Evolutionary conservation across 2,797 vertebrate species (phyloP), one percentile per base, ranked within the genome.

Genomic region (Acanthis flammea): DNA sequence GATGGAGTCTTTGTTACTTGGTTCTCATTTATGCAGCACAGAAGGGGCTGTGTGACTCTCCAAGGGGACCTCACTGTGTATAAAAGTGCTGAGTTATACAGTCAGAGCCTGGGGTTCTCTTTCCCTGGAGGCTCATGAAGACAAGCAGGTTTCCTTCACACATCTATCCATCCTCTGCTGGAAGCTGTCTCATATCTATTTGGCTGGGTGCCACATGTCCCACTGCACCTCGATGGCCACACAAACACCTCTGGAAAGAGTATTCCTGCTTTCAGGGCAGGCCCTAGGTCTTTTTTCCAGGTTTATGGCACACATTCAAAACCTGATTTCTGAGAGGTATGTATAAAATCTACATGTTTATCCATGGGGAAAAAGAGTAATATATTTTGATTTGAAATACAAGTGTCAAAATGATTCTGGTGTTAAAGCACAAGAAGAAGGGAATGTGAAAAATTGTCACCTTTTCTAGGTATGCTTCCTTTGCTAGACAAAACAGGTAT

Each of bases 171-270:
- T 74, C 62, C 41, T 73, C 75, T 85, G 24, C 72, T 82, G 58
- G 65, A 90, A 91, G 55, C 45, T 30, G n/a, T 71, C 71, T 92
- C 35, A 15, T 73, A 63, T 51, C 61, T 89, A 3, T 71, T 63
- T 91, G 77, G 21, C 53, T 74, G 53, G 14, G 6, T 58, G 39
- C 35, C 86, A 80, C n/a, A n/a, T 12, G 41, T 86, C 35, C 35
- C 14, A 8, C 35, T 48, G 50, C 39, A 65, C 30, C 23, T 54
- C 0, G 0, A 2, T 66, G 54, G 17, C 37, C 53, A 41, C 2
- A 1, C 19, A 65, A 89, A 3, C 10, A 33, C 22, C 22, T 60
- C 41, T 78, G 19, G 54, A 78, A 77, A 74, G 12, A 31, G 21
- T 58, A n/a, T 25, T 76, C 22, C 27, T 58, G 24, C 9, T 73